phyloP scores from a whole-genome alignment of 2,797 vertebrate species.

The Heliangelus exortis region DNA sequence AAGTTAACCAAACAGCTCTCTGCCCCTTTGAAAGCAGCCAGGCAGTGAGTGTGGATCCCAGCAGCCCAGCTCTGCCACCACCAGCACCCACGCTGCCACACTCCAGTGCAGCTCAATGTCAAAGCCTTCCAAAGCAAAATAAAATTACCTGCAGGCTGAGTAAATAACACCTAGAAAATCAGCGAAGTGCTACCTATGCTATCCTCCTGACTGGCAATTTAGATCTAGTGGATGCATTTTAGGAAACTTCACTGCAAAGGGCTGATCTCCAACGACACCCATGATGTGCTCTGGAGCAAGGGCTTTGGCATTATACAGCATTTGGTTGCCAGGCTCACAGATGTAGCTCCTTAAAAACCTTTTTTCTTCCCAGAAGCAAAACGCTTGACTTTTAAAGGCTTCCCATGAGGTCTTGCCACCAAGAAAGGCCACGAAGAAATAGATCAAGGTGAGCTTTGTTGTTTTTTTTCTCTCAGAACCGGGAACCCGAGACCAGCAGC shows the following conservation, averaged over 20 bases:
- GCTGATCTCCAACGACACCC: neutral
- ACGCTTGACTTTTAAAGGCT: neutral
- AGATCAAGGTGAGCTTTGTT: neutral
- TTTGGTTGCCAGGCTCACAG: neutral
- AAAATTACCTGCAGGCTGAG: rapidly evolving
- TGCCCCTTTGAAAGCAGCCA: neutral
- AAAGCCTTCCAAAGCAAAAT: neutral
- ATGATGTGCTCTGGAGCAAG: neutral
- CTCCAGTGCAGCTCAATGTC: neutral
- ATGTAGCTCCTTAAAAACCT: neutral
- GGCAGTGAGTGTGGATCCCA: neutral
- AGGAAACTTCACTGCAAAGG: neutral
- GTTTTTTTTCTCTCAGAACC: neutral
- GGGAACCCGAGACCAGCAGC: neutral
- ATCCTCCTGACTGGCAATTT: neutral
- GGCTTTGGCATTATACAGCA: neutral
- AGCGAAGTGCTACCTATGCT: neutral
- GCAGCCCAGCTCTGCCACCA: neutral
- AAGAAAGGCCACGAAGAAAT: neutral
- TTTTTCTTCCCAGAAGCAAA: neutral
- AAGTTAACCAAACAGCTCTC: neutral
- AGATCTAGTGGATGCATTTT: rapidly evolving
- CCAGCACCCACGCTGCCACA: rapidly evolving
- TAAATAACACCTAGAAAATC: neutral
- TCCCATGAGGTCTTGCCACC: neutral